phyloP scores from a whole-genome alignment of 2,888 invertebrate species.

The Aspidiotus rigidus region DNA sequence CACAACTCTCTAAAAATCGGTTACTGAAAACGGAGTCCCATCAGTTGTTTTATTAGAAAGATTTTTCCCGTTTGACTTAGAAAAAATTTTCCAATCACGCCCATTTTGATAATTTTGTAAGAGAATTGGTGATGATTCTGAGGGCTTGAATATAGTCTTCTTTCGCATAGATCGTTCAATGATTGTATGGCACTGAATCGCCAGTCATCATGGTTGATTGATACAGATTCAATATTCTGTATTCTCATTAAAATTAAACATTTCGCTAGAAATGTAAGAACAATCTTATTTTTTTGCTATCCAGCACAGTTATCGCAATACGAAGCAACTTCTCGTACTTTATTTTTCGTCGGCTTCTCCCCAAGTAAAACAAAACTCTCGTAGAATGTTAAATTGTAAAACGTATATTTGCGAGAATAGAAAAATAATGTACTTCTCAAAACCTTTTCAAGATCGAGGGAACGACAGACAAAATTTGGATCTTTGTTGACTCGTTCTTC shows the following conservation, averaged over 20 bases:
- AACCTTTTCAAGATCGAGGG: conserved; percentile 20
- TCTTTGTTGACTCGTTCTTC: neutral
- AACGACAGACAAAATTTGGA: neutral
- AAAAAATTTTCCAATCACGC: conserved; percentile 9
- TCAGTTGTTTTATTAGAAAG: neutral
- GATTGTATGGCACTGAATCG: conserved; percentile 42
- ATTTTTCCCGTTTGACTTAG: neutral
- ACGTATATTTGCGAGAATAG: conserved; percentile 12
- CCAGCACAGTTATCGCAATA: conserved; percentile 37
- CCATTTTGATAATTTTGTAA: conserved; percentile 11
- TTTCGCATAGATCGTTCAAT: conserved; percentile 42
- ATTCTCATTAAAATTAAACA: neutral
- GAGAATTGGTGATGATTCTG: conserved; percentile 36
- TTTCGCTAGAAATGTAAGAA: conserved; percentile 21
- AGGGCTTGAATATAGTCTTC: conserved; percentile 38
- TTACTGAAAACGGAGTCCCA: neutral
- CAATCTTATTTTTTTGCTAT: conserved; percentile 37
- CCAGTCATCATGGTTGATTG: conserved; percentile 41
- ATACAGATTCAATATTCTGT: conserved; percentile 7
- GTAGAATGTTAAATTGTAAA: conserved; percentile 24
- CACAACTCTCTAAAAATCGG: neutral
- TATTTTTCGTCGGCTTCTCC: conserved; percentile 15
- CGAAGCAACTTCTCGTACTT: conserved; percentile 27
- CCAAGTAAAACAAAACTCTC: conserved; percentile 34
- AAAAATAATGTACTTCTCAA: conserved; percentile 13